Conservation (phyloP, 2,888 invertebrate species). For the Epinotia bilunana region DNA sequence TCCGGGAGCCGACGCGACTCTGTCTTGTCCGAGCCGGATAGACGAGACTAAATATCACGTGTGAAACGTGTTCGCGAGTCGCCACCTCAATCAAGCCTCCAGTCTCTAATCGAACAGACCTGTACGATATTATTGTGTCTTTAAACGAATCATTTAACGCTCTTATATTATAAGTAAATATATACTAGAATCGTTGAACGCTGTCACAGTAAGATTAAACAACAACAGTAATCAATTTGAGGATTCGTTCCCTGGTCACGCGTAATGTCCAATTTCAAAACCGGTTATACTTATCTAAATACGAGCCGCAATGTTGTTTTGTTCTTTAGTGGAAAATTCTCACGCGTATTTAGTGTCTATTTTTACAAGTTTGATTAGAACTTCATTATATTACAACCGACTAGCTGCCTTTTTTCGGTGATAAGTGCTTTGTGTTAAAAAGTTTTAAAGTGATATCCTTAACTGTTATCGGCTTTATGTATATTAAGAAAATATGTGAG, state of each 20-base stretch:
- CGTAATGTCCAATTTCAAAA: slow-evolving; percentile 8
- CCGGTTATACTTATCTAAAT: slow-evolving; percentile 26
- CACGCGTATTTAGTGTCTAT: background rate
- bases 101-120: slow-evolving; percentile 8
- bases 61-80: slow-evolving; percentile 4
- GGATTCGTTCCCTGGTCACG: slow-evolving; percentile 1
- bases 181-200: background rate
- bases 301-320: slow-evolving; percentile 22
- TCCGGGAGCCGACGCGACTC: background rate
- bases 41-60: slow-evolving; percentile 18
- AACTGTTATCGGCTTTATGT: background rate
- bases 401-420: too few species aligned
- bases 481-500: background rate
- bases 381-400: background rate
- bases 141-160: background rate
- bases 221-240: background rate
- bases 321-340: slow-evolving; percentile 15
- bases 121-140: background rate
- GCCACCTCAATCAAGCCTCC: slow-evolving; percentile 5
- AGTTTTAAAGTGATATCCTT: background rate
- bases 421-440: background rate
- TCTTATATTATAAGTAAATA: background rate
- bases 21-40: background rate
- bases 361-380: background rate
- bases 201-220: background rate